Evolutionary conservation across 2,797 vertebrate species (phyloP).

Genomic region (Parambassis ranga): DNA sequence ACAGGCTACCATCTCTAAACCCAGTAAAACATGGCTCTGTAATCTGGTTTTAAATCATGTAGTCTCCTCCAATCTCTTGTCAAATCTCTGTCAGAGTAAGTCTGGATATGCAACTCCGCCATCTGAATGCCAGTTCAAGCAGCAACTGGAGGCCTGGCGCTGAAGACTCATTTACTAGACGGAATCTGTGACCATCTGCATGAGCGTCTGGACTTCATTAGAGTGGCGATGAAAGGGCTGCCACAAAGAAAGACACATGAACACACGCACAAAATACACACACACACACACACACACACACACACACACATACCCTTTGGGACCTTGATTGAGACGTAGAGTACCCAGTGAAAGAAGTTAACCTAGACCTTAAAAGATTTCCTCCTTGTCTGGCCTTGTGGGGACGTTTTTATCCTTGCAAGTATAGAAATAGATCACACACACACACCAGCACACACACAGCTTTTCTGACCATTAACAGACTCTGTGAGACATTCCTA

Average conservation of each 20-base stretch:
- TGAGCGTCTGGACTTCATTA: constrained; percentile 61
- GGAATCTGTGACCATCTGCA: constrained; percentile 57
- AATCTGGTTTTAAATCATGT: not conserved
- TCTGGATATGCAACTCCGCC: not conserved
- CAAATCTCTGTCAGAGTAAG: not conserved
- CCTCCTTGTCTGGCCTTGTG: not conserved
- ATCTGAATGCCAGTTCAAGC: constrained; percentile 25
- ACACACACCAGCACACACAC: not conserved
- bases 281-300: not conserved
- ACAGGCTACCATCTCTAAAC: not conserved
- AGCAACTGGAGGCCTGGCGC: constrained; percentile 29
- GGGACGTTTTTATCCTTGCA: not conserved
- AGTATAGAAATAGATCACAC: not conserved
- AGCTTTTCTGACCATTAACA: constrained; percentile 4
- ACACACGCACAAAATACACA: not conserved
- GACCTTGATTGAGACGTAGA: not conserved
- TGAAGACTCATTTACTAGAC: constrained; percentile 37
- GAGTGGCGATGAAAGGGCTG: constrained; percentile 32
- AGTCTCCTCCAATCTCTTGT: not conserved
- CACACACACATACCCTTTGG: not conserved
- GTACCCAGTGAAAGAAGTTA: not conserved
- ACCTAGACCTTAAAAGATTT: not conserved
- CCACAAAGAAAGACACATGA: constrained; percentile 8
- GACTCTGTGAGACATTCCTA: constrained; percentile 27
- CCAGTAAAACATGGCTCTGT: not conserved